These are phyloP conservation scores for Caenorhabditis sp. DNA, from an alignment of 2,888 invertebrate genomes.

Conservation along the genomic window DNA sequence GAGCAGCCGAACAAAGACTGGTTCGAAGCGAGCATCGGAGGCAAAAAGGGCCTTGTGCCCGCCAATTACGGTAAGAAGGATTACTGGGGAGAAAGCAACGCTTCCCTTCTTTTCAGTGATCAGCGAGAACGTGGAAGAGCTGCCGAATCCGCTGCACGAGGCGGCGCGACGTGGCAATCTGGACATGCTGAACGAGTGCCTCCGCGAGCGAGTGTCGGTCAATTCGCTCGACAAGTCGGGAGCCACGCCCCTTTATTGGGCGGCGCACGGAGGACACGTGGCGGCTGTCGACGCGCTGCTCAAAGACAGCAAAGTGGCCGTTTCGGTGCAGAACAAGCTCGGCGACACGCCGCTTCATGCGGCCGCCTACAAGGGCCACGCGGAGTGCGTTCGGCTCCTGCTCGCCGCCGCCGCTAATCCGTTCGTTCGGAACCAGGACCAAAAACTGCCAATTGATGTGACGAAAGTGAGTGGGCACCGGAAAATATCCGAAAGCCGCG, in stretches of 20 bases:
- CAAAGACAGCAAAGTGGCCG: constrained; percentile 80
- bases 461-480: constrained; percentile 81
- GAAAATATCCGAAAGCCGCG: too few species aligned
- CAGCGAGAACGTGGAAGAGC: constrained; percentile 80
- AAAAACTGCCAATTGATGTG: constrained; percentile 82
- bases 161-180: constrained; percentile 84
- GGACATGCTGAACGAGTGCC: constrained; percentile 83
- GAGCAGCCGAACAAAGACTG: constrained; percentile 70
- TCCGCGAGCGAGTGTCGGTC: constrained; percentile 83
- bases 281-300: constrained; percentile 82
- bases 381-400: constrained; percentile 82
- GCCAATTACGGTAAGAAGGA: constrained; percentile 64
- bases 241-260: constrained; percentile 85
- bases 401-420: constrained; percentile 82
- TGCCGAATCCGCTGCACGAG: constrained; percentile 84
- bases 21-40: constrained; percentile 68
- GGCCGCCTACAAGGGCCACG: constrained; percentile 83
- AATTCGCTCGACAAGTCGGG: constrained; percentile 84
- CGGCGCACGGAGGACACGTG: constrained; percentile 83
- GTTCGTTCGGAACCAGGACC: constrained; percentile 82
- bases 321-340: constrained; percentile 83
- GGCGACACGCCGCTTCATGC: constrained; percentile 84
- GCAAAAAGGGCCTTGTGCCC: constrained; percentile 69
- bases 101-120: constrained; percentile 64
- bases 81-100: too few species aligned